A percentile compares a stretch with the other conserved stretches of the same genome.
Conservation (phyloP, 1,140 invertebrate species). For the Pogonus chalceus region DNA sequence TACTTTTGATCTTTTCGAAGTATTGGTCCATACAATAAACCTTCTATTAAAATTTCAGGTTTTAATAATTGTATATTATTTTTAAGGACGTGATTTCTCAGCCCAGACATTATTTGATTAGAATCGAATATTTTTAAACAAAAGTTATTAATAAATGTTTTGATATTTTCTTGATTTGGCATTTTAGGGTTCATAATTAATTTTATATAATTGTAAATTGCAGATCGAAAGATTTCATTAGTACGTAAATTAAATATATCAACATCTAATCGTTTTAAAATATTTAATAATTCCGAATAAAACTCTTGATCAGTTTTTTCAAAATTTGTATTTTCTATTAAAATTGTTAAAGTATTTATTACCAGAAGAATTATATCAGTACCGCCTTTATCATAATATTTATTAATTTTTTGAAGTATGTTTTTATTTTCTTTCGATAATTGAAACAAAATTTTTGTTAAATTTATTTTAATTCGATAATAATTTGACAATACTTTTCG, state of each 20-base stretch:
- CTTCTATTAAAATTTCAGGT: constrained; percentile 4
- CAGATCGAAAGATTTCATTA: constrained; percentile 24
- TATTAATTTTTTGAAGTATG: not conserved
- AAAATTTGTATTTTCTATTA: not conserved
- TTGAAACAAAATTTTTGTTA: not conserved
- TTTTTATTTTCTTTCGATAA: not conserved
- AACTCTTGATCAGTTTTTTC: too few relatives aligned
- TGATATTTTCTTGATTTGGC: constrained; percentile 5
- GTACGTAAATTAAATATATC: constrained; percentile 25
- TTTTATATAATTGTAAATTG: constrained; percentile 20
- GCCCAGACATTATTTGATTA: constrained; percentile 1
- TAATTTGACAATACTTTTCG: not conserved
- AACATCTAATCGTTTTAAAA: constrained; percentile 26
- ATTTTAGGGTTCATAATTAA: constrained; percentile 22
- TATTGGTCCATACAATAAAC: not conserved
- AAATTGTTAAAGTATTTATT: not conserved
- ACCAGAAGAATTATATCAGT: not conserved
- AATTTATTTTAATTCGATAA: not conserved
- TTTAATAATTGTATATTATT: not conserved
- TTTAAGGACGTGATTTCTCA: constrained; percentile 2
- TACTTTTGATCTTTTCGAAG: constrained; percentile 9
- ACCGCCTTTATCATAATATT: not conserved
- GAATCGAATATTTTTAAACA: constrained; percentile 6
- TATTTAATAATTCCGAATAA: not conserved
- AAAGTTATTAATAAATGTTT: not conserved